Evolutionary conservation across 2,113 vertebrate species (phyloP), one percentile per base, ranked within the genome.

Genomic region (Gymnarchus niloticus): DNA sequence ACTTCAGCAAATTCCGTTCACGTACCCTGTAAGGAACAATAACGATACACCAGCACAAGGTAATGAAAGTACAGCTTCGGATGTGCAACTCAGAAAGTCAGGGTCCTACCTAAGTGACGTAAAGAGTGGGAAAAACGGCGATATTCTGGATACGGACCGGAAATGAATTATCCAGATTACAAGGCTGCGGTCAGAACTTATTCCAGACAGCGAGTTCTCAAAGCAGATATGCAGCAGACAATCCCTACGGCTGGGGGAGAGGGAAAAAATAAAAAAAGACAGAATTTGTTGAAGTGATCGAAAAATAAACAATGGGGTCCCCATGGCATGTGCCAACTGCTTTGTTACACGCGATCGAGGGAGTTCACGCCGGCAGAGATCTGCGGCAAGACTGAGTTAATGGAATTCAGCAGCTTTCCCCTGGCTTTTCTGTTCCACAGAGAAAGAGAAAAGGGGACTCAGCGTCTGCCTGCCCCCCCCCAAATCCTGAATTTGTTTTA

Each of bases 231-330:
- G 33, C 44, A 59, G 33, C 44, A 59, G 41, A 82, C 21, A 61
- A 81, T 56, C 46, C 76, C 77, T 33, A 85, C 12, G 85, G n/a
- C 37, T 23, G 33, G 61, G 59, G 76, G 76, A 78, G 41, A 78
- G 37, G 33, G 44, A 48, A 46, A 81, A 51, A 25, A 78, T 19
- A 56, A 46, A 9, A 23, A 87, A 73, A 76, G 84, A 23, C 23
- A 37, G 82, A 48, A 46, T 25, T 5, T 6, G 65, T 41, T 48
- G 54, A 52, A 87, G 56, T 89, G 92, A 91, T 92, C 89, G 92
- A 88, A 89, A 85, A 89, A 87, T 89, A 92, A 92, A 93, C 91
- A 93, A 90, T 85, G 41, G 88, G 87, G 12, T 61, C 90, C 86
- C 56, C 86, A 85, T 87, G 28, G 51, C 37, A 10, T 28, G 28